A percentile compares a stretch with the other conserved stretches of the same genome.
Conservation (phyloP, 1,140 invertebrate genomes). For the Anoplolepis gracilipes region DNA sequence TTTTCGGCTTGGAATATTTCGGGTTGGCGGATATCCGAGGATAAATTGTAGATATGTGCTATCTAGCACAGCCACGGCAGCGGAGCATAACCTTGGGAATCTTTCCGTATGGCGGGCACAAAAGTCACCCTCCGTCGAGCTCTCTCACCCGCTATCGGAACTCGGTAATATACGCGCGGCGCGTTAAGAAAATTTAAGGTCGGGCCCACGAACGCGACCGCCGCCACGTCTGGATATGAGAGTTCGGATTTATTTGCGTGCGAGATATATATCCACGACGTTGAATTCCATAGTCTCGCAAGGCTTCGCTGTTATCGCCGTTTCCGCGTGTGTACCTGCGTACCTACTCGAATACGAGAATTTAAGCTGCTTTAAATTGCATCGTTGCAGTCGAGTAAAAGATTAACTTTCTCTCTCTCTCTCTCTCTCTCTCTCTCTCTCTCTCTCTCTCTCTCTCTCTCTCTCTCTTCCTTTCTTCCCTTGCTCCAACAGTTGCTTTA, state of each 20-base stretch:
- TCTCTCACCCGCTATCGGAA: conserved; percentile 39
- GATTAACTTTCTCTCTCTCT: background rate
- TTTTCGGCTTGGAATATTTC: conserved; percentile 33
- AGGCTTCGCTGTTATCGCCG: conserved; percentile 5
- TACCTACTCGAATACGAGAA: background rate
- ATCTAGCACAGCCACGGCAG: background rate
- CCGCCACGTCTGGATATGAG: conserved; percentile 77
- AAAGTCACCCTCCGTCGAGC: conserved; percentile 59
- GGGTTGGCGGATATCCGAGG: background rate
- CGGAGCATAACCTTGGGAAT: conserved; percentile 1
- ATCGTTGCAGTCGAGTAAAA: background rate
- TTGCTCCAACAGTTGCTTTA: background rate
- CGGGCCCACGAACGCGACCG: conserved; percentile 22
- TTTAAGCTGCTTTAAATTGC: conserved; percentile 8
- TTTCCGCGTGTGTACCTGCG: conserved; percentile 29
- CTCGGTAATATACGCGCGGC: conserved; percentile 76
- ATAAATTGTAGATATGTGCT: conserved; percentile 45
- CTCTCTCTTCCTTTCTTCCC: background rate
- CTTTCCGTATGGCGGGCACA: conserved; percentile 50
- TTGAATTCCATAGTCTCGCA: background rate
- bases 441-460: background rate
- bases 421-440: background rate
- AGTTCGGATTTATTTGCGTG: conserved; percentile 77
- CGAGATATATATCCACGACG: conserved; percentile 74
- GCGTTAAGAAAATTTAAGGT: conserved; percentile 81